phyloP scores from a whole-genome alignment of 2,888 invertebrate genomes.

The Bursaphelenchus okinawaensis region DNA sequence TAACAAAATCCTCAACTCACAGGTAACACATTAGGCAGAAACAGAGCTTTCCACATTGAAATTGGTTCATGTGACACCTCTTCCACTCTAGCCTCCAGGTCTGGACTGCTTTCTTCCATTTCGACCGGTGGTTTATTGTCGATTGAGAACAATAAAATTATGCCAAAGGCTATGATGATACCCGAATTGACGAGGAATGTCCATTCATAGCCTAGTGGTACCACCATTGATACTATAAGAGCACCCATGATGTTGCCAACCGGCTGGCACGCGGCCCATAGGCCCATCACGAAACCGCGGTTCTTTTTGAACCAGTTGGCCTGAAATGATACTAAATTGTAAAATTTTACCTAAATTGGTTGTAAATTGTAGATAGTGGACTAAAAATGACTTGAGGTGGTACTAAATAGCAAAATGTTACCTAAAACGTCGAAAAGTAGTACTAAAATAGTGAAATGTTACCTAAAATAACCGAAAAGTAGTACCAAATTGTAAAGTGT shows the following conservation, averaged over 20 bases:
- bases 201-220: slow-evolving; percentile 61
- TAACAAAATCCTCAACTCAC: no score
- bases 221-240: slow-evolving; percentile 59
- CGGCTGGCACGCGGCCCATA: slow-evolving; percentile 63
- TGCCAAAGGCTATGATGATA: slow-evolving; percentile 59
- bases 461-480: no score
- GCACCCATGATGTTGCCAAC: slow-evolving; percentile 63
- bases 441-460: no score
- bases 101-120: neutral
- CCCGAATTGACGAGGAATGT: slow-evolving; percentile 60
- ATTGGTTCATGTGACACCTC: slow-evolving; percentile 32
- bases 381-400: no score
- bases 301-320: slow-evolving; percentile 62
- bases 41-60: slow-evolving; percentile 40
- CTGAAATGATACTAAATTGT: slow-evolving; percentile 33
- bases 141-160: slow-evolving; percentile 59
- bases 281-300: slow-evolving; percentile 61
- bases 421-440: no score
- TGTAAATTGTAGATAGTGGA: no score
- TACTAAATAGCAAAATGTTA: no score
- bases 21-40: slow-evolving; percentile 53
- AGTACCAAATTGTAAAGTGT: no score
- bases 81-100: neutral
- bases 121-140: slow-evolving; percentile 45
- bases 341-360: no score